Base-by-base conservation (phyloP, 2,113 vertebrate genomes). In the Toxostoma redivivum region DNA sequence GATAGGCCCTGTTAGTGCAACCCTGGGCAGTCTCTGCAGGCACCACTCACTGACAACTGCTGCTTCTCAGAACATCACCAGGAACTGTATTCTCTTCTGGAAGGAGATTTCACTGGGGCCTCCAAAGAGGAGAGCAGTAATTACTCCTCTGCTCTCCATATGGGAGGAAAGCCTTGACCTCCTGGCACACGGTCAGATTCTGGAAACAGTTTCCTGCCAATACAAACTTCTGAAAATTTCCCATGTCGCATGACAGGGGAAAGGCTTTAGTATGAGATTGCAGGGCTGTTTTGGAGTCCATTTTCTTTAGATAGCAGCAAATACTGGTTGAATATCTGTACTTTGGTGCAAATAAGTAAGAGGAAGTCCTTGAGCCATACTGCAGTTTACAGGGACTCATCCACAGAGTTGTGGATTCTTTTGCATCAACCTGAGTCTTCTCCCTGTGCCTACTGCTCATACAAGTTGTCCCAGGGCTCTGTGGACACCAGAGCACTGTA, bases 131-230 rank as follows among this genome's bases (percentile, higher is more conserved):
- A 85, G 57, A 88, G 45, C 54, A 31, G 72, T 27, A 66, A 78
- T 83, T 81, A 73, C 56, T 83, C 64, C 76, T 78, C 71, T 19
- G 56, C 60, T 91, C 40, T 94, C 54, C 57, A 30, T 81, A 67
- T 90, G 76, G 14, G 67, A 94, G 76, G 74, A 77, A 83, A 92
- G 60, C 85, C 67, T 85, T 90, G 95, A 83, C 90, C 82, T 88
- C 73, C 85, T 92, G 85, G 93, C 88, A 80, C 69, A 50, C 18
- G 51, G 74, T 72, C 78, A 77, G 74, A 80, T 47, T 57, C 78
- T 83, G 82, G 62, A 69, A 90, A 44, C 14, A 28, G 30, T 61
- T 66, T 47, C n/a, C 88, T 93, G 95, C 82, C 94, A 93, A 92
- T 73, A 65, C 38, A 92, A 91, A 95, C 64, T 86, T 87, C 21